A percentile compares a stretch with the other conserved stretches of the same genome.
phyloP scores from a whole-genome alignment of 2,113 vertebrate species.

The Vombatus ursinus region DNA sequence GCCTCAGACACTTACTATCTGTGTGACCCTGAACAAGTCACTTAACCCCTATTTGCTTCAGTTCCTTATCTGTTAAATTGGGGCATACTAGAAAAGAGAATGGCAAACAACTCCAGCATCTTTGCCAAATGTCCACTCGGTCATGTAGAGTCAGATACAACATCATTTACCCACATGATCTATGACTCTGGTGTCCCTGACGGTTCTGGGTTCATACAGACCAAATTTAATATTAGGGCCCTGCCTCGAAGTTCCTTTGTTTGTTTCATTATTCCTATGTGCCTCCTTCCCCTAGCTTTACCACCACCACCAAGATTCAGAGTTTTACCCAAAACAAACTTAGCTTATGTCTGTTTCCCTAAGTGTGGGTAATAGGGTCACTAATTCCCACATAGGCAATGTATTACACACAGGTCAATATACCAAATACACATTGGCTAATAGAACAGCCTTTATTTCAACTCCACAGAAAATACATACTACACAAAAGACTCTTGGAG shows the following conservation, averaged over 20 bases:
- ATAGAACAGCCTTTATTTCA: not conserved
- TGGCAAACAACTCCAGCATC: not conserved
- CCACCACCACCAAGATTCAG: not conserved
- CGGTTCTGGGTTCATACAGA: not conserved
- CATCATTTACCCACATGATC: not conserved
- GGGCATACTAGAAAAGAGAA: not conserved
- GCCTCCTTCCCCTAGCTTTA: not conserved
- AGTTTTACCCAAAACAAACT: not conserved
- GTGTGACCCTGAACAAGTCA: not conserved
- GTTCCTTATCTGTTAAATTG: not conserved
- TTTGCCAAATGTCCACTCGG: not conserved
- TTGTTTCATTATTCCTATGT: not conserved
- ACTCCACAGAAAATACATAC: not conserved
- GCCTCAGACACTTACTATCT: not conserved
- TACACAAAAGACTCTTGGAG: not conserved
- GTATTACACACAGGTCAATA: not conserved
- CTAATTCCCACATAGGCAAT: not conserved
- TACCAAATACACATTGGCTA: not conserved
- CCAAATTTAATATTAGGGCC: not conserved
- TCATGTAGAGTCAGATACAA: not conserved
- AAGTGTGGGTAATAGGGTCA: not conserved
- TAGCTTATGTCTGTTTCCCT: not conserved
- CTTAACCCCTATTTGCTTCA: too few relatives aligned
- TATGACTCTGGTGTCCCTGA: not conserved
- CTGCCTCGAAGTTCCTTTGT: not conserved